Conservation (phyloP, 2,113 vertebrate genomes). For the Beaufortia kweichowensis region DNA sequence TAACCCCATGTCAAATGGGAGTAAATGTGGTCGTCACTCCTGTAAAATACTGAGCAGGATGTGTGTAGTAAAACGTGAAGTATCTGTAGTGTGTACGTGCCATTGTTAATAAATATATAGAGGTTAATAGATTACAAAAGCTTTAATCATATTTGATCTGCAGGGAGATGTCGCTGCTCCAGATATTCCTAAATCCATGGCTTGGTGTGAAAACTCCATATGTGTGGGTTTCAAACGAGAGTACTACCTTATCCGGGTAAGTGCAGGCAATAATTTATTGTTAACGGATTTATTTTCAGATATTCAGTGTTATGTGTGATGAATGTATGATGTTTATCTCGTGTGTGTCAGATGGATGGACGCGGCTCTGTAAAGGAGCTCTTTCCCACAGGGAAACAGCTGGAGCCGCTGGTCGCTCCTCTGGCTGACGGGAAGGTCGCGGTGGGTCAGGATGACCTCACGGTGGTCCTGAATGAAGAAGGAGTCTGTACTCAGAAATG, state of each 20-base stretch:
- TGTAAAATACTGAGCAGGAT: no score
- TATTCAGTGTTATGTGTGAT: no score
- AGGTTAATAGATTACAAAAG: background rate
- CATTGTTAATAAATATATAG: no score
- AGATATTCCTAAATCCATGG: constrained; percentile 98
- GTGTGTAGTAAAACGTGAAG: no score
- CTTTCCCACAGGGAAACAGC: constrained; percentile 96
- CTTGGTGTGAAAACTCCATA: constrained; percentile 97
- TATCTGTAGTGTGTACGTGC: no score
- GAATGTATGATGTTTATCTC: background rate
- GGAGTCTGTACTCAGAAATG: constrained; percentile 94
- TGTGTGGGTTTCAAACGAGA: constrained; percentile 98
- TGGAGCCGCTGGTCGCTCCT: constrained; percentile 92
- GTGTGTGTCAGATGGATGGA: constrained; percentile 89
- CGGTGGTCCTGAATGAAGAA: constrained; percentile 95
- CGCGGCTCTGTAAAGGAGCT: constrained; percentile 95
- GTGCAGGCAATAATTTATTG: constrained; percentile 42
- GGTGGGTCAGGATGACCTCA: constrained; percentile 96
- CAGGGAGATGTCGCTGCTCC: constrained; percentile 92
- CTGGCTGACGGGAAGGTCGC: constrained; percentile 95
- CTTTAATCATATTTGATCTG: background rate
- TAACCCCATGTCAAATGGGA: no score
- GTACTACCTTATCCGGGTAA: constrained; percentile 94
- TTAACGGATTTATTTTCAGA: no score
- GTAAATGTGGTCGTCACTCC: no score